Base-by-base conservation (phyloP, 2,888 invertebrate species). In the Spialia ferax region DNA sequence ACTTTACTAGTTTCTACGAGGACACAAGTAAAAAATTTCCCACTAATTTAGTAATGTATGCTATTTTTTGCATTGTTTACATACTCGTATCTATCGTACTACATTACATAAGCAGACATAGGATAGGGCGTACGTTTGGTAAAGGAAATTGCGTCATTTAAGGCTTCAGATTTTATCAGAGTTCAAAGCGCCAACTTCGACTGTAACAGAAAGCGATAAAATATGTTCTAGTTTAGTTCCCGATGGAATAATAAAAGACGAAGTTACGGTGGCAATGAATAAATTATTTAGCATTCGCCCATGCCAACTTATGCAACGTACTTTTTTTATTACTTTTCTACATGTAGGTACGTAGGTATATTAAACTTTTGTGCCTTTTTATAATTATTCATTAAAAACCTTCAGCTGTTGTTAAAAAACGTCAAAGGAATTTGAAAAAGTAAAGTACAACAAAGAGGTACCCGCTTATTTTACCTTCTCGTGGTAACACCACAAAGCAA, bases 201-300 rank as follows among this genome's bases (percentile, higher is more conserved):
- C 48, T 57, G 38, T 35, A 54, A 50, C 26, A 54, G 54, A 63
- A 64, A 56, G 56, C 64, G 57, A 64, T 64, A 64, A 64, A 64
- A 64, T 56, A 63, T 54, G 8, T 32, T 22, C 23, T 32, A 35
- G 22, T 22, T 57, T 32, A 50, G 50, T 50, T 57, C 57, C 64
- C 64, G 15, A 23, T 23, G 32, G 64, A 57, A 45, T 35, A 57
- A 64, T 64, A 64, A 50, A 64, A 55, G 48, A 64, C 18, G 48
- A 64, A 64, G 64, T 64, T 57, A 57, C 45, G 48, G 57, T 38
- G 35, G 50, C 50, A 56, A 64, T 64, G 57, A 64, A 64, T 57
- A 64, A 57, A 57, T 64, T 64, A 57, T 64, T 50, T 64, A 50
- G 57, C 57, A 18, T 57, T 35, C 35, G 15, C 50, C 18, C 35